Evolutionary conservation across 2,113 vertebrate genomes (phyloP).

Genomic region (Salvator merianae): DNA sequence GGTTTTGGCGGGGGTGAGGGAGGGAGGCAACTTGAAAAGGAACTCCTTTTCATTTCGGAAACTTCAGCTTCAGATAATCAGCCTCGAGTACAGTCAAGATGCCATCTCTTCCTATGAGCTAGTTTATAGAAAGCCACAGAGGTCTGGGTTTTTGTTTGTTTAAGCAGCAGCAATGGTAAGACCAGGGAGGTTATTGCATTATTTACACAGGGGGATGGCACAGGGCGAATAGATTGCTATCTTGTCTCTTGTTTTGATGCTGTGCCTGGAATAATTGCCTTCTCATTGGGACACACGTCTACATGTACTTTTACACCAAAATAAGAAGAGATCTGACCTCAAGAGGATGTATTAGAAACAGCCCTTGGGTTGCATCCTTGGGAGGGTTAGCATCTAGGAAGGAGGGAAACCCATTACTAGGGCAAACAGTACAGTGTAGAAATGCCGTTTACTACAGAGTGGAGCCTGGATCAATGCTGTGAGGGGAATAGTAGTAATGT

Average conservation of each 20-base stretch:
- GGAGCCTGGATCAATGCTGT: too few species aligned
- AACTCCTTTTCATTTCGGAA: conserved; percentile 56
- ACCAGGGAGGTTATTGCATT: conserved; percentile 39
- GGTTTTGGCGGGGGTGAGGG: neutral
- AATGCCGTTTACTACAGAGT: too few species aligned
- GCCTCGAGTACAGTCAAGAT: conserved; percentile 47
- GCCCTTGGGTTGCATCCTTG: too few species aligned
- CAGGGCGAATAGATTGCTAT: neutral
- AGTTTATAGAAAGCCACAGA: neutral
- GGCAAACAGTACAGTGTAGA: too few species aligned
- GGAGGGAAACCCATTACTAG: too few species aligned
- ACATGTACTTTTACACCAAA: too few species aligned
- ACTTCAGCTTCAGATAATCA: conserved; percentile 65
- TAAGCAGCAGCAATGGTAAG: conserved; percentile 34
- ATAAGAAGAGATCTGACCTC: too few species aligned
- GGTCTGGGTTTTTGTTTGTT: too few species aligned
- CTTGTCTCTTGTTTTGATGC: conserved; percentile 13
- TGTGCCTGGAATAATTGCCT: neutral
- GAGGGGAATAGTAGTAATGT: too few species aligned
- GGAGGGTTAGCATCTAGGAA: too few species aligned
- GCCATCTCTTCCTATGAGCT: conserved; percentile 49
- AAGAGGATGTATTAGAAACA: too few species aligned
- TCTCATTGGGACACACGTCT: too few species aligned
- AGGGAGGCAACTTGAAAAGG: conserved; percentile 43
- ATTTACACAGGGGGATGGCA: conserved; percentile 36